These are phyloP conservation scores for Agrotis exclamationis DNA, from an alignment of 2,888 invertebrate species.

Conservation along the genomic window DNA sequence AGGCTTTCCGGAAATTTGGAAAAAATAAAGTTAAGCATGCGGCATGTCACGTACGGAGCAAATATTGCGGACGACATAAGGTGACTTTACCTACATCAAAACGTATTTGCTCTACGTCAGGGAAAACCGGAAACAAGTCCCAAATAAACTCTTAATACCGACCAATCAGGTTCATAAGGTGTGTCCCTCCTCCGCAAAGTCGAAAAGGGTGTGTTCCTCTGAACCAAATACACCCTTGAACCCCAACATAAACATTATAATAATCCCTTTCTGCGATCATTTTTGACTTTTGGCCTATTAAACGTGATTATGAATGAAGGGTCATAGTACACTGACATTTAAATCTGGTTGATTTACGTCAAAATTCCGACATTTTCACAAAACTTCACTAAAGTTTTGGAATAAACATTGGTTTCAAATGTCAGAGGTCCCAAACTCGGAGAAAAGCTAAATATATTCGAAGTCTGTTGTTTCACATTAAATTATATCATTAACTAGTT, in stretches of 20 bases:
- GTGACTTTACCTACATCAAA: background rate
- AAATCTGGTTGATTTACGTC: slow-evolving; percentile 14
- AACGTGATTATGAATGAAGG: slow-evolving; percentile 16
- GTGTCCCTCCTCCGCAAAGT: background rate
- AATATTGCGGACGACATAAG: too few species aligned
- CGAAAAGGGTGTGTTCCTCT: slow-evolving; percentile 1
- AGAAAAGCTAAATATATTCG: slow-evolving; percentile 10
- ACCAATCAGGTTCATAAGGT: background rate
- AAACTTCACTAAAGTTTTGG: slow-evolving; percentile 2
- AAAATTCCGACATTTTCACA: slow-evolving; percentile 12
- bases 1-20: too few species aligned
- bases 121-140: background rate
- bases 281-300: slow-evolving; percentile 26
- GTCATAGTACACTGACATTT: slow-evolving; percentile 33
- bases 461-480: slow-evolving; percentile 14
- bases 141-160: background rate
- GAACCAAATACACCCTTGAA: background rate
- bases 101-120: background rate
- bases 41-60: too few species aligned
- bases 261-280: background rate
- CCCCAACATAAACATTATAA: background rate
- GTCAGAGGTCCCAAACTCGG: background rate
- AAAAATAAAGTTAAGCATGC: too few species aligned
- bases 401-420: background rate
- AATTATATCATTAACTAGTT: background rate